phyloP scores from a whole-genome alignment of 2,888 invertebrate genomes.

The Ormyrus thymus region DNA sequence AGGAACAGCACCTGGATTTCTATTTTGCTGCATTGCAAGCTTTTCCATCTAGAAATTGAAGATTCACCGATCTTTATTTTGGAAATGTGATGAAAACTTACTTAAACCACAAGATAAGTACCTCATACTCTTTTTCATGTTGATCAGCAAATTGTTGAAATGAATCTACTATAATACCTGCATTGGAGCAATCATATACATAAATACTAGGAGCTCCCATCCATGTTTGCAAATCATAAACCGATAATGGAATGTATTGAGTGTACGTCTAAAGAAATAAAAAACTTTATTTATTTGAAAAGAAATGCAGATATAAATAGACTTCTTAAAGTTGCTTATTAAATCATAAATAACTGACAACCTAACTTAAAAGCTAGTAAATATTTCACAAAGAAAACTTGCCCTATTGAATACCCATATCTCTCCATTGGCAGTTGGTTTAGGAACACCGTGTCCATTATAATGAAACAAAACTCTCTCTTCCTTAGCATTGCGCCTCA shows the following conservation, averaged over 20 bases:
- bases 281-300: no score
- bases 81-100: background rate
- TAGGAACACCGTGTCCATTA: slow-evolving; percentile 99
- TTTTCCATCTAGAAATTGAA: slow-evolving; percentile 66
- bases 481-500: slow-evolving; percentile 97
- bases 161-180: slow-evolving; percentile 95
- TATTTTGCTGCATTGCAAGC: slow-evolving; percentile 69
- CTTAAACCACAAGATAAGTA: slow-evolving; percentile 61
- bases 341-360: background rate
- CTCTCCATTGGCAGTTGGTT: slow-evolving; percentile 98
- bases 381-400: slow-evolving; percentile 61
- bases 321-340: background rate
- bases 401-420: slow-evolving; percentile 99
- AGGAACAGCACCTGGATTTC: slow-evolving; percentile 67
- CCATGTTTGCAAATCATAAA: slow-evolving; percentile 99
- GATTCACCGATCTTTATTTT: background rate
- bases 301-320: no score
- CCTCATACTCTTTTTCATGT: slow-evolving; percentile 89
- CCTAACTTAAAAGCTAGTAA: background rate
- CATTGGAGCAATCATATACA: slow-evolving; percentile 99
- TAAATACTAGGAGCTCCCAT: slow-evolving; percentile 99
- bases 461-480: slow-evolving; percentile 99
- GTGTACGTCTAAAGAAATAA: slow-evolving; percentile 86
- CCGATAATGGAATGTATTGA: slow-evolving; percentile 98
- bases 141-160: slow-evolving; percentile 93